phyloP scores from a whole-genome alignment of 2,113 vertebrate species.

The Amphilophus citrinellus region DNA sequence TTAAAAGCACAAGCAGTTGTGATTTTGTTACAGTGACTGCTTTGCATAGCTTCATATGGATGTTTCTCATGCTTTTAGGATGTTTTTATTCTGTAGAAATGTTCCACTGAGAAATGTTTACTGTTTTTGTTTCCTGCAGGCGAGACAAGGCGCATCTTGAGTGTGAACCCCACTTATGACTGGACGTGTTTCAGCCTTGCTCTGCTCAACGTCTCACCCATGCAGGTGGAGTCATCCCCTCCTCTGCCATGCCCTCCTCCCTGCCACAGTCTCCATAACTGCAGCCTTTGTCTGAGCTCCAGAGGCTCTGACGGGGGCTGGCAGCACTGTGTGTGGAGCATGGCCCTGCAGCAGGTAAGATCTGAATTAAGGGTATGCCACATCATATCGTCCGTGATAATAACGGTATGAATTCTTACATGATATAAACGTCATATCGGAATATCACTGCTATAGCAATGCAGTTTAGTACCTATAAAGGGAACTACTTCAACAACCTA shows the following conservation, averaged over 20 bases:
- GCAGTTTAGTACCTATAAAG: not conserved
- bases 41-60: not conserved
- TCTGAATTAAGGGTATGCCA: too few species aligned
- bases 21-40: not conserved
- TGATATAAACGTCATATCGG: not conserved
- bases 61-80: not conserved
- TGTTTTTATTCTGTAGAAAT: not conserved
- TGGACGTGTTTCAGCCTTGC: conserved; percentile 96
- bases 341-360: conserved; percentile 88
- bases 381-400: too few species aligned
- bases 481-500: not conserved
- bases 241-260: conserved; percentile 89
- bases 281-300: conserved; percentile 87
- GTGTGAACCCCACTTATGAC: conserved; percentile 92
- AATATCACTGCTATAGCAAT: accelerated
- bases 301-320: conserved; percentile 91
- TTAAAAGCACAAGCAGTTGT: not conserved
- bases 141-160: conserved; percentile 92
- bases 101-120: not conserved
- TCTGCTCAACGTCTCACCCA: conserved; percentile 91
- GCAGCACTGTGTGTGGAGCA: conserved; percentile 93
- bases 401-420: not conserved
- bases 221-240: conserved; percentile 93
- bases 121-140: conserved; percentile 72
- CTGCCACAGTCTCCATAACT: conserved; percentile 88